phyloP scores from a whole-genome alignment of 2,113 vertebrate species.

The Varanus komodoensis region DNA sequence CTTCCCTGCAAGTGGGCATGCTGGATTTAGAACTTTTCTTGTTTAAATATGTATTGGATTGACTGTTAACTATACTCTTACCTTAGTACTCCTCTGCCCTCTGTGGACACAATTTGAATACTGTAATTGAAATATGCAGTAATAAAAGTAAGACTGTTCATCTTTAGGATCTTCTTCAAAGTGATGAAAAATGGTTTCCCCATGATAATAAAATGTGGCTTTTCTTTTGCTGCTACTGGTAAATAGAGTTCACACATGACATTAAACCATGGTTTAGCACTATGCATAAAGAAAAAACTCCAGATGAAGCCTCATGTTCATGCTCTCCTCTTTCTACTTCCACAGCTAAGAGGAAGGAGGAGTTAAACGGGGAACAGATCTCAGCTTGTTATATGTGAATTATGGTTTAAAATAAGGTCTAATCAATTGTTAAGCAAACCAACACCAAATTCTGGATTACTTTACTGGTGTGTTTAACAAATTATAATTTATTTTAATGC shows the following conservation, averaged over 20 bases:
- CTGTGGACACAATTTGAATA: background rate
- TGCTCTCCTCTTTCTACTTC: background rate
- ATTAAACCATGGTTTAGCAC: background rate
- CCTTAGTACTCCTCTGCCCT: background rate
- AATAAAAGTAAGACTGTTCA: background rate
- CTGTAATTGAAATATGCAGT: background rate
- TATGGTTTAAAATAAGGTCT: background rate
- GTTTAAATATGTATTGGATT: too few relatives aligned
- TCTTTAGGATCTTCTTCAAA: background rate
- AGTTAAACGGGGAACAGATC: background rate
- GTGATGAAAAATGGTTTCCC: background rate
- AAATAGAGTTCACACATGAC: background rate
- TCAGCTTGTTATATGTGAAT: background rate
- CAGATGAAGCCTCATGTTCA: background rate
- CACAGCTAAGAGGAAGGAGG: background rate
- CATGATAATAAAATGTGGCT: background rate
- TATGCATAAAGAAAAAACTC: too few relatives aligned
- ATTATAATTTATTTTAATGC: conserved; percentile 5
- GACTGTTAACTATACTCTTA: background rate
- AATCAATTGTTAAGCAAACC: too few relatives aligned
- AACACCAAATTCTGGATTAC: background rate
- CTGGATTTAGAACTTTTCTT: too few relatives aligned
- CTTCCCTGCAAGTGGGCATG: too few relatives aligned
- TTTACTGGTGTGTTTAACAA: background rate
- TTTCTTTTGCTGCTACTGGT: background rate